Conservation (phyloP, 35 echinoderm and acorn worm genomes). For the Ophioderma brevispina region DNA sequence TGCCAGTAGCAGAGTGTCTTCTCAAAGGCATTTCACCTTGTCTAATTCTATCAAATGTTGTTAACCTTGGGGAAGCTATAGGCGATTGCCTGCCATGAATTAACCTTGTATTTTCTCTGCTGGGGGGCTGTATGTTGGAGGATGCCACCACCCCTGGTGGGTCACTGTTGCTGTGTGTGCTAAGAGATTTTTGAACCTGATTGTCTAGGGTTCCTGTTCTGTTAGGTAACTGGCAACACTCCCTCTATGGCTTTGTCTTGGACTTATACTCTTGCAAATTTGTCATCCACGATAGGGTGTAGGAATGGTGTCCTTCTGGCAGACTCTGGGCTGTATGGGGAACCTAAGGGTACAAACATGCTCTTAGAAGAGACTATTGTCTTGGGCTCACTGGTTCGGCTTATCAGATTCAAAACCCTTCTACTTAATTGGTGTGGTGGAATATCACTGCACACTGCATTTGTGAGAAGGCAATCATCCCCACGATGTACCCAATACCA, state of each 20-base stretch:
- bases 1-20: not conserved
- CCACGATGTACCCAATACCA: not conserved
- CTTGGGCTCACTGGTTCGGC: not conserved
- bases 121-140: not conserved
- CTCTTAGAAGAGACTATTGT: not conserved
- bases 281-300: not conserved
- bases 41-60: not conserved
- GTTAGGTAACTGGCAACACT: slow-evolving; percentile 5
- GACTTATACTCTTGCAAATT: not conserved
- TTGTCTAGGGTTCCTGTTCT: slow-evolving; percentile 43
- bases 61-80: not conserved
- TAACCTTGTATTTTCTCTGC: not conserved
- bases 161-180: slow-evolving; percentile 33
- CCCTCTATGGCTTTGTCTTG: not conserved
- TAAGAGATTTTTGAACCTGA: slow-evolving; percentile 56
- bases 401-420: not conserved
- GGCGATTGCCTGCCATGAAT: not conserved
- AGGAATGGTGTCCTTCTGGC: slow-evolving; percentile 7
- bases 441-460: slow-evolving; percentile 6
- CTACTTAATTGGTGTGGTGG: not conserved
- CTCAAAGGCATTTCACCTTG: not conserved
- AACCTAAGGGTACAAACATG: slow-evolving; percentile 20
- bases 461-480: not conserved
- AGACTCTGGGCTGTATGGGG: slow-evolving; percentile 15
- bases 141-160: not conserved